phyloP scores from a whole-genome alignment of 2,113 vertebrate species.

The Bothrops jararaca region DNA sequence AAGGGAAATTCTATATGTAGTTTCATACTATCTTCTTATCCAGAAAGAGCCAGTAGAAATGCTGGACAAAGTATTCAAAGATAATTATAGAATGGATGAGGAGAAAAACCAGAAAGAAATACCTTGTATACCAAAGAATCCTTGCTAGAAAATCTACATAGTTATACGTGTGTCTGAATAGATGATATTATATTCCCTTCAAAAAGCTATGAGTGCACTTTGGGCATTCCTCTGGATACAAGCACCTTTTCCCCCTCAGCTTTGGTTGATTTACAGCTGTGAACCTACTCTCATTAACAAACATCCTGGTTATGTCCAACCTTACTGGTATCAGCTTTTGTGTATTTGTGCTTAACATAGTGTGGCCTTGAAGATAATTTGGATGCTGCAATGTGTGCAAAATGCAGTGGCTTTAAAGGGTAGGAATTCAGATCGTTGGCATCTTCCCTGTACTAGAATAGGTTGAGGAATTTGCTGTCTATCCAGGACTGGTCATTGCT shows the following conservation, averaged over 20 bases:
- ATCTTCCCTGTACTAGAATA: background rate
- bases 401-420: background rate
- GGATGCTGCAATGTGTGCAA: background rate
- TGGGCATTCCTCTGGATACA: background rate
- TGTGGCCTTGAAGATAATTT: background rate
- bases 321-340: background rate
- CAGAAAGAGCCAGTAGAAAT: background rate
- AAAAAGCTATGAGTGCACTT: background rate
- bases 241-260: background rate
- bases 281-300: background rate
- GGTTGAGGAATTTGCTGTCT: background rate
- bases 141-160: background rate
- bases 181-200: background rate
- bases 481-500: background rate
- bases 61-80: background rate
- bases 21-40: background rate
- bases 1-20: background rate
- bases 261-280: background rate
- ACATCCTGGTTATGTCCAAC: background rate
- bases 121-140: background rate
- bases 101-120: background rate
- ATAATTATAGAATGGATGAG: background rate
- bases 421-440: background rate
- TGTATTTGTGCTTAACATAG: background rate
- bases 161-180: background rate